Conservation (phyloP, 53 echinoderm and acorn worm genomes). For the Echinarachnius parma region DNA sequence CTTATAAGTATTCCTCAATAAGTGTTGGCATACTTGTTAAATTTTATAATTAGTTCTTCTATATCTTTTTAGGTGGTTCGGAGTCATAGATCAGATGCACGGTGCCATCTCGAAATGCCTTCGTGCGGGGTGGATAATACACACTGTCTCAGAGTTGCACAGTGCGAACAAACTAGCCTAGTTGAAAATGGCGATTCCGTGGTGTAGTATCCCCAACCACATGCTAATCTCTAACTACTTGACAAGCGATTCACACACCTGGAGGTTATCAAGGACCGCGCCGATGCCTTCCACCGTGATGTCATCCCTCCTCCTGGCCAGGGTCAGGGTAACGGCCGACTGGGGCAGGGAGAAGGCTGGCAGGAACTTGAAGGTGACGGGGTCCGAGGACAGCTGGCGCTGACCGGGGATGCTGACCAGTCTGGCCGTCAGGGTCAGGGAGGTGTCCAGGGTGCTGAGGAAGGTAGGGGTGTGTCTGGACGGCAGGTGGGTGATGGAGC, state of each 20-base stretch:
- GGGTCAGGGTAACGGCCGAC: conserved; percentile 55
- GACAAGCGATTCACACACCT: conserved; percentile 69
- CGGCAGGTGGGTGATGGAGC: conserved; percentile 60
- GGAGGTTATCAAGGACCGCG: conserved; percentile 51
- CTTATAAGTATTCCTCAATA: too few relatives aligned
- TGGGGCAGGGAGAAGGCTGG: conserved; percentile 70
- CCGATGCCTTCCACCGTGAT: conserved; percentile 76
- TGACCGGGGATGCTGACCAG: conserved; percentile 60
- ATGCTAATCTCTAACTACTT: too few relatives aligned
- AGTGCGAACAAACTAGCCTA: too few relatives aligned
- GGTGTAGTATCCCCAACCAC: too few relatives aligned
- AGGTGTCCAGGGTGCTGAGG: conserved; percentile 72
- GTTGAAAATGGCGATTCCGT: too few relatives aligned
- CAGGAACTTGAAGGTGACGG: conserved; percentile 61
- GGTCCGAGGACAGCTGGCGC: conserved; percentile 64
- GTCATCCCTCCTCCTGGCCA: conserved; percentile 54
- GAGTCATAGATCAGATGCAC: too few relatives aligned
- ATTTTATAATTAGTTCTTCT: too few relatives aligned
- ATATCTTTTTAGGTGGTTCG: too few relatives aligned
- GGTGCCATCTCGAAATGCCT: too few relatives aligned
- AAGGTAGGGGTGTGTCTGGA: conserved; percentile 60
- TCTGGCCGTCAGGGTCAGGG: conserved; percentile 54
- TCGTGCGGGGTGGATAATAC: too few relatives aligned
- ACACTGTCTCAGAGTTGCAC: too few relatives aligned
- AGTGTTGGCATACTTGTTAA: too few relatives aligned